Conservation (phyloP, 2,113 vertebrate species). For the Chaenocephalus aceratus region DNA sequence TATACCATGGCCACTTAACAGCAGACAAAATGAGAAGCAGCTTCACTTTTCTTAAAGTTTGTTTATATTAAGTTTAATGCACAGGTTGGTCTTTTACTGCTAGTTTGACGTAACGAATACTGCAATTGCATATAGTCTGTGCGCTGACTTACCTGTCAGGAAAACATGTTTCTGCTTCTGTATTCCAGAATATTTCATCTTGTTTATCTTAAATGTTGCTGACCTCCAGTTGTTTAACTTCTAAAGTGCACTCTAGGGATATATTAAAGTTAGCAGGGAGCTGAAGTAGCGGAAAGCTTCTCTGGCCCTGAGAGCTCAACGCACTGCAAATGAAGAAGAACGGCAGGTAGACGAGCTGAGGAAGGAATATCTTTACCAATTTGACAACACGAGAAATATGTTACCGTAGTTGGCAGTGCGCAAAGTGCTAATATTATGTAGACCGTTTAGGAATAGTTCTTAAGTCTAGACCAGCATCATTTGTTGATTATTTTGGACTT, state of each 20-base stretch:
- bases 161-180: too few species aligned
- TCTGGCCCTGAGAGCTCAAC: too few species aligned
- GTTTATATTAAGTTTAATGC: background rate
- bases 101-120: background rate
- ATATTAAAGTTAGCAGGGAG: background rate
- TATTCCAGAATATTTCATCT: too few species aligned
- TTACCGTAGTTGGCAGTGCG: too few species aligned
- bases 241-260: background rate
- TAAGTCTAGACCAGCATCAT: background rate
- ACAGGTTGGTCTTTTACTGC: background rate
- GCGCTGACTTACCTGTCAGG: too few species aligned
- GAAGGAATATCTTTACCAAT: too few species aligned
- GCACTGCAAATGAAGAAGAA: too few species aligned
- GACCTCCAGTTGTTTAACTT: background rate
- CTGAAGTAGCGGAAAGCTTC: background rate
- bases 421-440: background rate
- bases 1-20: conserved; percentile 39
- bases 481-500: background rate
- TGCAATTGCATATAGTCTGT: background rate
- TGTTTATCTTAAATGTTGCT: background rate
- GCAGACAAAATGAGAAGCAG: background rate
- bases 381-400: too few species aligned
- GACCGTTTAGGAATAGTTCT: background rate
- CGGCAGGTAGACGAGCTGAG: too few species aligned
- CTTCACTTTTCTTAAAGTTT: background rate